Evolutionary conservation across 2,797 vertebrate species (phyloP), one percentile per base, ranked within the genome.

Genomic region (Orientallactaga sibirica): DNA sequence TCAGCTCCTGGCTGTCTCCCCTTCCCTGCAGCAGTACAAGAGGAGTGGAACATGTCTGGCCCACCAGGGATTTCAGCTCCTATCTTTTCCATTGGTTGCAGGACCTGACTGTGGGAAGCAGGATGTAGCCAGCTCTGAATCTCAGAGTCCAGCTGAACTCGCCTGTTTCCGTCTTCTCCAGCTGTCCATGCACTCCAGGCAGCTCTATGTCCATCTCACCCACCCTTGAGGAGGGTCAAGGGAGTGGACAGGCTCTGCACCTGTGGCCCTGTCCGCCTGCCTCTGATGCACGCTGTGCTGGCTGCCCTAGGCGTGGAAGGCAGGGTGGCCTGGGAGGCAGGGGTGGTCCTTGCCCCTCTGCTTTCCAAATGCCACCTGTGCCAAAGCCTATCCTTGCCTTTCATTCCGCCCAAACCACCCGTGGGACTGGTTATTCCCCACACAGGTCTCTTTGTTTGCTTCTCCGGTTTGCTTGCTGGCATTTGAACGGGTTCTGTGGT

Each of bases 361-460:
- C 74, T 75, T 79, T 74, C 81, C 86, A 52, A 93, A 52, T 2
- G 62, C 71, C 55, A 6, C 61, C 74, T 88, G 85, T 61, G 33
- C 90, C 2, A 83, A 25, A 25, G 73, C 78, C 29, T 0, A 41
- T 22, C 9, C 24, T 62, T 10, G 74, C 92, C 61, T 73, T 84
- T 86, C 4, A 0, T 70, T 94, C 10, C 78, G 76, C 90, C 90
- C 93, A 48, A 80, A 33, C 62, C 90, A 37, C 88, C 93, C 15
- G 68, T 52, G 58, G 86, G 83, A 78, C 79, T 86, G 94, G 86
- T 66, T 80, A 41, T 85, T n/a, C 62, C 5, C 0, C 78, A 96
- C 92, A 97, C 85, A 77, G 64, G 7, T 58, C 80, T 74, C 94
- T 95, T 94, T 96, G 93, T 94, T 79, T 64, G 81, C 78, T 27